These are phyloP conservation scores for Aphidius ervi DNA, from an alignment of 1,140 invertebrate genomes.

Conservation along the genomic window DNA sequence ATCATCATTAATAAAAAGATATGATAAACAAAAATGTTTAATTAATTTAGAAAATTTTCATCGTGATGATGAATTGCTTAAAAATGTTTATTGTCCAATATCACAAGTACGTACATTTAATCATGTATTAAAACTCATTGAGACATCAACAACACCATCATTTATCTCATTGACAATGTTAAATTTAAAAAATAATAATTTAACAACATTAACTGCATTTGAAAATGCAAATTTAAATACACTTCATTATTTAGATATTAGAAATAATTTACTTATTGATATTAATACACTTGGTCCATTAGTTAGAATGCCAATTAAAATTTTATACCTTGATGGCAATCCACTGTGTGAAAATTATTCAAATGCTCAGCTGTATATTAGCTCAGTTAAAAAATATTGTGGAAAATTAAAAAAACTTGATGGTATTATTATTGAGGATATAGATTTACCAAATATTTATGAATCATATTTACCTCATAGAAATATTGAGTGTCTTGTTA, in stretches of 20 bases:
- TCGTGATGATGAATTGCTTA: slow-evolving; percentile 48
- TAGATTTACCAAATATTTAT: slow-evolving; percentile 32
- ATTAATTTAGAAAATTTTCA: slow-evolving; percentile 50
- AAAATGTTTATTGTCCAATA: slow-evolving; percentile 49
- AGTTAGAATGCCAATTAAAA: slow-evolving; percentile 32
- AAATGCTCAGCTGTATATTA: slow-evolving; percentile 35
- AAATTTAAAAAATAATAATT: slow-evolving; percentile 49
- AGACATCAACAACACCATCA: slow-evolving; percentile 25
- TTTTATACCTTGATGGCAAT: slow-evolving; percentile 47
- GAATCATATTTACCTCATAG: slow-evolving; percentile 31
- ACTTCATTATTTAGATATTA: slow-evolving; percentile 47
- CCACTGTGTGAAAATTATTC: slow-evolving; percentile 49
- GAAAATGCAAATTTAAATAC: slow-evolving; percentile 38
- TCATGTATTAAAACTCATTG: slow-evolving; percentile 51
- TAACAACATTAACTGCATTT: slow-evolving; percentile 41
- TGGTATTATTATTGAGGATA: slow-evolving; percentile 31
- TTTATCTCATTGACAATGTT: slow-evolving; percentile 40
- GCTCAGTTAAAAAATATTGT: slow-evolving; percentile 38
- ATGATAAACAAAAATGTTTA: slow-evolving; percentile 35
- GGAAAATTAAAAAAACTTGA: slow-evolving; percentile 39
- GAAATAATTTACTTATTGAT: slow-evolving; percentile 47
- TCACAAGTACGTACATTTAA: slow-evolving; percentile 48
- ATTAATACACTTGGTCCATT: slow-evolving; percentile 33
- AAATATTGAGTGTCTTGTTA: slow-evolving; percentile 30
- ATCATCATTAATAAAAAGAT: slow-evolving; percentile 44